Conservation (phyloP, 2,113 vertebrate species). For the Ovis aries region ARS-UI_Ramb_v3.0 NC_056054.1:11988001-11988500, state of each 20-base stretch:
- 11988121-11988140: neutral
- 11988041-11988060: constrained; percentile 34
- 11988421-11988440: neutral
- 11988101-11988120: constrained; percentile 42
- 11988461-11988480: neutral
- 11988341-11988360: neutral
- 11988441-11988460: neutral
- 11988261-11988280: neutral
- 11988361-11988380: neutral
- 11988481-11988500: neutral
- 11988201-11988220: neutral
- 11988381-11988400: neutral
- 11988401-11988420: neutral
- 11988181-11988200: neutral
- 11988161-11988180: neutral
- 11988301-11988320: neutral
- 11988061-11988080: constrained; percentile 65
- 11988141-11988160: constrained; percentile 18
- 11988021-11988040: neutral
- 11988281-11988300: neutral
- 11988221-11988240: neutral
- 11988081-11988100: constrained; percentile 46
- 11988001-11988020: neutral
- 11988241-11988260: neutral
- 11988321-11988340: neutral